Conservation (phyloP, 2,888 invertebrate species). For the Orthosia cruda region DNA sequence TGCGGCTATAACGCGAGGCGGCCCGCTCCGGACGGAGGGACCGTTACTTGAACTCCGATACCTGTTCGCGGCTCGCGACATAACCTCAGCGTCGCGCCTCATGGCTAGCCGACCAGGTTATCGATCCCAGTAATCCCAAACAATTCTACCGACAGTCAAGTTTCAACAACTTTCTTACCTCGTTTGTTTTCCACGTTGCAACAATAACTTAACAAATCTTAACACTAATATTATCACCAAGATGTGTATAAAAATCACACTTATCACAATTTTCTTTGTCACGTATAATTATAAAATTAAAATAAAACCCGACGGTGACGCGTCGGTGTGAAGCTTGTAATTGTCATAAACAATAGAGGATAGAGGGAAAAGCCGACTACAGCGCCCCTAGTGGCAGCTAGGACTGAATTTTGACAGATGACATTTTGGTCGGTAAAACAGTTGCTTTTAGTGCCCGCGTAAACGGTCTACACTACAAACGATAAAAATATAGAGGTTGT, state of each 20-base stretch:
- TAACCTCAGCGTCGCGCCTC: constrained; percentile 91
- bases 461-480: constrained; percentile 25
- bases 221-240: constrained; percentile 90
- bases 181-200: constrained; percentile 87
- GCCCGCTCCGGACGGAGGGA: constrained; percentile 82
- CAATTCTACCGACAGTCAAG: constrained; percentile 82
- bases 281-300: constrained; percentile 88
- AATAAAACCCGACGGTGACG: constrained; percentile 90
- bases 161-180: constrained; percentile 84
- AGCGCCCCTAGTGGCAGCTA: constrained; percentile 72
- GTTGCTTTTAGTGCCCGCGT: constrained; percentile 27
- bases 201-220: constrained; percentile 91
- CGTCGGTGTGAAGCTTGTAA: constrained; percentile 88
- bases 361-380: constrained; percentile 61
- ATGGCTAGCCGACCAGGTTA: constrained; percentile 91
- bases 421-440: constrained; percentile 64
- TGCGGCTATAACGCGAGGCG: constrained; percentile 87
- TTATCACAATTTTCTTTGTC: constrained; percentile 91
- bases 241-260: constrained; percentile 91
- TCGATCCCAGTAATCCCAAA: constrained; percentile 91
- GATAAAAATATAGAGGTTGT: constrained; percentile 23
- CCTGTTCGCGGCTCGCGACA: constrained; percentile 88
- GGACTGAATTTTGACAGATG: constrained; percentile 63
- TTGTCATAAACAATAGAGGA: constrained; percentile 78
- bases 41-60: constrained; percentile 91